Percentiles rank a stretch among this genome's conserved stretches.
Evolutionary conservation across 2,113 vertebrate genomes (phyloP).

Genomic region (Arvicanthis niloticus): DNA sequence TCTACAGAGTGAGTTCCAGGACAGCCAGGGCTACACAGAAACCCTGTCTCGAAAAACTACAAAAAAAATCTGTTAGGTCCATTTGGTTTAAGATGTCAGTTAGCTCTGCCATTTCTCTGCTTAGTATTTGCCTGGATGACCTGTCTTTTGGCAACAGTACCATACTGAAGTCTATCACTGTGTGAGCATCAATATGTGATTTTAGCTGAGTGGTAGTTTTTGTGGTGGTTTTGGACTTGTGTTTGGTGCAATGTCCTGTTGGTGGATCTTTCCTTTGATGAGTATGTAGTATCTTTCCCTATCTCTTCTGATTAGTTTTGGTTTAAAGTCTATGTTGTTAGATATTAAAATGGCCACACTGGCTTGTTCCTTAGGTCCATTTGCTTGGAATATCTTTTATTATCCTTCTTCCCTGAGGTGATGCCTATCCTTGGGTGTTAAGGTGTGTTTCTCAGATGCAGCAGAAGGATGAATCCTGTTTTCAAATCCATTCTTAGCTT

Average conservation of each 20-base stretch:
- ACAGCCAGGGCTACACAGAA: too few relatives aligned
- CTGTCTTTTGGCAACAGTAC: background rate
- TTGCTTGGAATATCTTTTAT: background rate
- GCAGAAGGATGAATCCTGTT: background rate
- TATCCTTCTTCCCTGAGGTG: background rate
- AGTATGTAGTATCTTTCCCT: background rate
- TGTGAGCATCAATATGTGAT: background rate
- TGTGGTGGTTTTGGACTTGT: background rate
- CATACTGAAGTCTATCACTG: background rate
- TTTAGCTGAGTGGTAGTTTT: background rate
- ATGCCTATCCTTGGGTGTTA: background rate
- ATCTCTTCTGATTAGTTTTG: background rate
- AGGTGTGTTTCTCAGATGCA: background rate
- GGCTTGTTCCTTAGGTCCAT: background rate
- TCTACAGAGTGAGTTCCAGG: too few relatives aligned
- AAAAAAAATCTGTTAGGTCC: background rate
- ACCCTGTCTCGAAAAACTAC: too few relatives aligned
- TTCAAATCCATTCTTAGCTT: background rate
- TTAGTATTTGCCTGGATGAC: background rate
- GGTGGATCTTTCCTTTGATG: background rate
- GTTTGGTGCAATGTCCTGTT: background rate
- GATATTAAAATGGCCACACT: background rate
- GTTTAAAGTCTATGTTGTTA: background rate
- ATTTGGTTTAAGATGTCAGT: background rate
- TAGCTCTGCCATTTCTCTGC: background rate